Conservation (phyloP, 1,140 invertebrate genomes). For the Drosophila nasuta region DNA sequence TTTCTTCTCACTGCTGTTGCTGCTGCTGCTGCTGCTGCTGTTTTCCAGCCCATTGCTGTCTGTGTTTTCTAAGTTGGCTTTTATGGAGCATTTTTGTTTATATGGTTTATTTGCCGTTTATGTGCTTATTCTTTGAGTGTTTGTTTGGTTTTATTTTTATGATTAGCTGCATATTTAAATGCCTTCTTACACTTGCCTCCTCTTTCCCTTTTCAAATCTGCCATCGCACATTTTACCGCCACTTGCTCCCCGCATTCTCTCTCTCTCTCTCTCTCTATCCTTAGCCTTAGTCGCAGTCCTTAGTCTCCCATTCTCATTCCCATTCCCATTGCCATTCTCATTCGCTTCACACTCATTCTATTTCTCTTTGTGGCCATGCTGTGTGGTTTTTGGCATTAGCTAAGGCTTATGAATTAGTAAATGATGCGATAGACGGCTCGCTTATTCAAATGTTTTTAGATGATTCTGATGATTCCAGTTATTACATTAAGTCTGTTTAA, state of each 20-base stretch:
- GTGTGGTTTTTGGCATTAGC: conserved; percentile 34
- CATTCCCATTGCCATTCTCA: too few relatives aligned
- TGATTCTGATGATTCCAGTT: conserved; percentile 37
- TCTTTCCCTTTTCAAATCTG: not conserved
- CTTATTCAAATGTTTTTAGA: conserved; percentile 41
- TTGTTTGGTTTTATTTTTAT: conserved; percentile 63
- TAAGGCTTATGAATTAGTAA: conserved; percentile 57
- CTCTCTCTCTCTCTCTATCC: not conserved
- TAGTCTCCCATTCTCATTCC: too few relatives aligned
- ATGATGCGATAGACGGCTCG: conserved; percentile 47
- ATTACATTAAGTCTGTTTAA: conserved; percentile 21
- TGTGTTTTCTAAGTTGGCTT: conserved; percentile 45
- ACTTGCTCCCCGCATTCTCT: not conserved
- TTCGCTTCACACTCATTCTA: not conserved
- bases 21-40: conserved; percentile 20
- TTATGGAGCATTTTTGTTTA: conserved; percentile 53
- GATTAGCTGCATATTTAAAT: conserved; percentile 66
- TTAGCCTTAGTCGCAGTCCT: not conserved
- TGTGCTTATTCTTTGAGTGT: conserved; percentile 57
- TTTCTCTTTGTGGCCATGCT: not conserved
- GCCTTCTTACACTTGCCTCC: conserved; percentile 23
- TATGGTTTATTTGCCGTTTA: conserved; percentile 58
- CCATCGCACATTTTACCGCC: not conserved
- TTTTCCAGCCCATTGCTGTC: conserved; percentile 25
- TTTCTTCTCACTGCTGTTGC: too few relatives aligned